Evolutionary conservation across 1,140 invertebrate genomes (phyloP), one percentile per base, ranked within the genome.

Genomic region (Cheumatopsyche charites): DNA sequence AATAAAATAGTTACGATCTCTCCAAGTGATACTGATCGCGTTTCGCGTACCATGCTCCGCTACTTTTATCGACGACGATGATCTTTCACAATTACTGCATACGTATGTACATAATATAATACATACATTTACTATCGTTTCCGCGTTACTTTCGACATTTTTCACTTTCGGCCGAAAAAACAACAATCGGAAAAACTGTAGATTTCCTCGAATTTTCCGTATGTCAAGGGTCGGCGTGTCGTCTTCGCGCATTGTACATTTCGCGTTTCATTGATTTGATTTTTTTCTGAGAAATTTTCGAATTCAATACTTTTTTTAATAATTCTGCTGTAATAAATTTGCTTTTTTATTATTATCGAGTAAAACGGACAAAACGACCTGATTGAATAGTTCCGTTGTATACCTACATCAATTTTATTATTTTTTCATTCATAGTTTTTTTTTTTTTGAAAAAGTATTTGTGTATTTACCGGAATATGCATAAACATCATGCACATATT

Each of bases 301-400:
- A 25, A 23, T 25, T 6, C 23, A 58, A 58, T 58, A 25, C 55
- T 12, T 58, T 25, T 58, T 58, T 25, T 26, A 26, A 58, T 26
- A 58, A 58, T 58, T 58, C 23, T 58, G 23, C 29, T 3, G 9
- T 58, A 58, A 58, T 58, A 58, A 58, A 58, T 58, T 58, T n/a
- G 19, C 55, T 25, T 58, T 58, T 58, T 25, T 58, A 12, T 12
- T 25, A 3, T 5, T n/a, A 25, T 1, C 47, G 7, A 15, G 47
- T 52, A 17, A 58, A 58, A 58, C 25, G 55, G 25, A 23, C 55
- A 58, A 58, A 23, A 26, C 23, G 55, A 9, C 55, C 19, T 25
- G 23, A 58, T 58, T 26, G 55, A 58, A 58, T 58, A 58, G 21
- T 58, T 58, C 19, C 23, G 55, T 58, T 58, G 3, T 36, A 36